These are phyloP conservation scores for Nannoperca obscura DNA, from an alignment of 2,797 vertebrate genomes.

Conservation along the genomic window DNA sequence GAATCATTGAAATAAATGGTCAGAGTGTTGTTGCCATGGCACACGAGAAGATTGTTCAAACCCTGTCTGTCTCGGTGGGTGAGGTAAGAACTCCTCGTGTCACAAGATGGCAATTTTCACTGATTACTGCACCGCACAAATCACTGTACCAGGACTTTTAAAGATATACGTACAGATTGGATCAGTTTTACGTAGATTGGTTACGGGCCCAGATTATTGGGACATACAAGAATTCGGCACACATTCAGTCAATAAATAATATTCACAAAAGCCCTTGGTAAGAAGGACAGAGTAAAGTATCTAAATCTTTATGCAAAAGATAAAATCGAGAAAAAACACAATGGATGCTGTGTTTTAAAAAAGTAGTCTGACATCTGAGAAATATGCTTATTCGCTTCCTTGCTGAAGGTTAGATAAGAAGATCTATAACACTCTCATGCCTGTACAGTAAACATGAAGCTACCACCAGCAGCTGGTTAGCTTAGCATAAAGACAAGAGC, in stretches of 20 bases:
- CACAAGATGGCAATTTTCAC: constrained; percentile 60
- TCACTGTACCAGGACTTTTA: constrained; percentile 31
- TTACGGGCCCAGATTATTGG: background rate
- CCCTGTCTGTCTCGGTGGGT: constrained; percentile 95
- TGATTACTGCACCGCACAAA: constrained; percentile 44
- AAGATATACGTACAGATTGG: constrained; percentile 12
- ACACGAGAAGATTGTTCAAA: constrained; percentile 98
- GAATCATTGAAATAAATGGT: constrained; percentile 98
- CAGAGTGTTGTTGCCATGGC: constrained; percentile 99
- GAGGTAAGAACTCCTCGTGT: constrained; percentile 88
- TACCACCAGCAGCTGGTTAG: background rate
- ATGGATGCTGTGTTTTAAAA: background rate
- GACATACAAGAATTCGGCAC: background rate
- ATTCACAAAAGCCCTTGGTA: background rate
- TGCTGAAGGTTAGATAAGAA: background rate
- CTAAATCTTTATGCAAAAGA: background rate
- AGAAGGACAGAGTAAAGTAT: background rate
- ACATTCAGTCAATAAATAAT: background rate
- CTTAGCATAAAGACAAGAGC: constrained; percentile 1
- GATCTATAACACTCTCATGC: background rate
- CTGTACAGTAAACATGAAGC: background rate
- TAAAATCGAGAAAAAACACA: background rate
- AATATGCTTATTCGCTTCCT: background rate
- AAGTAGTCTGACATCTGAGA: background rate
- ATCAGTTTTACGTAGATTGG: constrained; percentile 6